A percentile compares a stretch with the other conserved stretches of the same genome.
Conservation (phyloP, 2,888 invertebrate species). For the Tuberolachnus salignus region DNA sequence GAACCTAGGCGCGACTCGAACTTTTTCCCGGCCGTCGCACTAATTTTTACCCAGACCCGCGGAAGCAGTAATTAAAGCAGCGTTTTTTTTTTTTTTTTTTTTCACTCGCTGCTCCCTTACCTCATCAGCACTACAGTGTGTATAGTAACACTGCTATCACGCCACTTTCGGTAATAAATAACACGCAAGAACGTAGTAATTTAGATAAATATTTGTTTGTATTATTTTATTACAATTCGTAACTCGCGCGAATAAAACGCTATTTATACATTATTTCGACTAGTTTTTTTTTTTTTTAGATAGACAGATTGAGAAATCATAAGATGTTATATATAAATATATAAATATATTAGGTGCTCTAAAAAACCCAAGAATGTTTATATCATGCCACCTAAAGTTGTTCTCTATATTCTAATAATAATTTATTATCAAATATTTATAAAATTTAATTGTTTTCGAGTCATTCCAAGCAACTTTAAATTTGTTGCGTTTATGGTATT, state of each 20-base stretch:
- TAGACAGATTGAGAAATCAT: no score
- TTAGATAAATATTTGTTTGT: no score
- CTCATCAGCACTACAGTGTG: no score
- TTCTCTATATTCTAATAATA: background rate
- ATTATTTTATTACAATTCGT: no score
- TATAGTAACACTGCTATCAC: no score
- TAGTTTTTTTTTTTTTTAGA: no score
- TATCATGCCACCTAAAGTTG: background rate
- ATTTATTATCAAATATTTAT: background rate
- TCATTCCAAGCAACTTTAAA: background rate
- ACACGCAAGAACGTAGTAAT: constrained; percentile 14
- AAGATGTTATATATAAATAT: no score
- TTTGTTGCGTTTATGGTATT: background rate
- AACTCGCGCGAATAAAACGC: no score
- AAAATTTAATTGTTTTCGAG: background rate
- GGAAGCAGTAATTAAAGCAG: constrained; percentile 42
- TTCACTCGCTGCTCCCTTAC: background rate
- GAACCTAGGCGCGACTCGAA: constrained; percentile 5
- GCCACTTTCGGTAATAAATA: constrained; percentile 31
- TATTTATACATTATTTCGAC: no score
- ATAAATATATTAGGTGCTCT: no score
- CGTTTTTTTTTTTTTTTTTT: no score
- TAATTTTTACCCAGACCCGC: constrained; percentile 32
- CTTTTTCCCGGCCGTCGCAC: constrained; percentile 18
- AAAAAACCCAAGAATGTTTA: background rate